Percentiles rank a stretch among this genome's conserved stretches.
Conservation (phyloP, 2,113 vertebrate genomes). For the Eublepharis macularius region DNA sequence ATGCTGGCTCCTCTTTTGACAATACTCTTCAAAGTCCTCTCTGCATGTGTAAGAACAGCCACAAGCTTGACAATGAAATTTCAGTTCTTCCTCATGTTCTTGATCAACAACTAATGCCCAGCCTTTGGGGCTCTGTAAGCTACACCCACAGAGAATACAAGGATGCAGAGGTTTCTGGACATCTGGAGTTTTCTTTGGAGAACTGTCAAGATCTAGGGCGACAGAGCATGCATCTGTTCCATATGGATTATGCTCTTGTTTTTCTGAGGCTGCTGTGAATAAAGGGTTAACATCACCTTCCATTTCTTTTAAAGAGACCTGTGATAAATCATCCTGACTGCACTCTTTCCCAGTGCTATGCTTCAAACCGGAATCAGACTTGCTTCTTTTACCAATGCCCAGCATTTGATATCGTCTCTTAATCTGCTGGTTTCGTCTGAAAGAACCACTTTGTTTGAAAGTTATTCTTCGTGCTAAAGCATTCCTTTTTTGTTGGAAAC, state of each 20-base stretch:
- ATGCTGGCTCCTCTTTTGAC: slow-evolving; percentile 64
- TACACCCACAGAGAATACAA: slow-evolving; percentile 75
- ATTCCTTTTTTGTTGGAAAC: slow-evolving; percentile 56
- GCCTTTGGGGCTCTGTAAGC: slow-evolving; percentile 71
- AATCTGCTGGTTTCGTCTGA: slow-evolving; percentile 69
- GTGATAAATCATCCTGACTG: slow-evolving; percentile 32
- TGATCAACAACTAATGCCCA: slow-evolving; percentile 74
- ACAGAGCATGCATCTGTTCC: neutral
- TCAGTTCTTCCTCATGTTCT: slow-evolving; percentile 71
- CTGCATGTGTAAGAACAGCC: slow-evolving; percentile 62
- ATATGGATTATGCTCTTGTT: slow-evolving; percentile 22
- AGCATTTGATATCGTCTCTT: slow-evolving; percentile 73
- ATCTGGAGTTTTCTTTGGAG: slow-evolving; percentile 20
- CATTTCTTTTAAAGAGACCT: neutral
- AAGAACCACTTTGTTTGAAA: slow-evolving; percentile 63
- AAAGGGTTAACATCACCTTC: neutral
- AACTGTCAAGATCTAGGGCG: slow-evolving; percentile 14
- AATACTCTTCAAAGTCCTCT: slow-evolving; percentile 70
- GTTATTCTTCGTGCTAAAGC: slow-evolving; percentile 38
- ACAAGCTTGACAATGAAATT: slow-evolving; percentile 69
- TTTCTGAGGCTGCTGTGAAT: slow-evolving; percentile 24
- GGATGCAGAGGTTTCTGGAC: slow-evolving; percentile 54
- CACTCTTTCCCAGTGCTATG: slow-evolving; percentile 25
- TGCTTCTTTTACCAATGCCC: slow-evolving; percentile 64
- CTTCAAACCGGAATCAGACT: slow-evolving; percentile 53